Conservation (phyloP, 2,888 invertebrate genomes). For the Drosophila algonquin region DNA sequence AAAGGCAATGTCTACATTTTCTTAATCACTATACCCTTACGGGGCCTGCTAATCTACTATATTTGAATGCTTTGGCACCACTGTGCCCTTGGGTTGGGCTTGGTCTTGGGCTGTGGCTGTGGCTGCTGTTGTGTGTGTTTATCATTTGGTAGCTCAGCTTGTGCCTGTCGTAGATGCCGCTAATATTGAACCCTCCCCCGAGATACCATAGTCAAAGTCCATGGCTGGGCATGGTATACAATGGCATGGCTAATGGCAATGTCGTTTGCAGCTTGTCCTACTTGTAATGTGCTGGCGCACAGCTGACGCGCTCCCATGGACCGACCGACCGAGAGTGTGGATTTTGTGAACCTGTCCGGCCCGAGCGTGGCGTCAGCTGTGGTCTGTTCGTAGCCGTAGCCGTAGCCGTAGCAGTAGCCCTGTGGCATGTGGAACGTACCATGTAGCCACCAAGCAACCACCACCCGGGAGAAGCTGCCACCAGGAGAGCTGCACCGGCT, state of each 20-base stretch:
- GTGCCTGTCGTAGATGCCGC: conserved; percentile 63
- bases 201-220: not conserved
- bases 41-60: not conserved
- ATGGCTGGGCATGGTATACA: conserved; percentile 35
- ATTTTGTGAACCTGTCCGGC: conserved; percentile 70
- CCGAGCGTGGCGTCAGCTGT: conserved; percentile 61
- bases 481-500: conserved; percentile 66
- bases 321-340: conserved; percentile 44
- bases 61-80: conserved; percentile 10
- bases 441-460: conserved; percentile 58
- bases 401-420: not conserved
- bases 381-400: not conserved
- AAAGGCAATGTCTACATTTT: not conserved
- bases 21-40: too few species aligned
- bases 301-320: conserved; percentile 73
- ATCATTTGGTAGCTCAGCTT: conserved; percentile 55
- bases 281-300: conserved; percentile 78
- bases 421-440: conserved; percentile 18
- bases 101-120: conserved; percentile 1
- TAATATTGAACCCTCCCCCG: conserved; percentile 56
- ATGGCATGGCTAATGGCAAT: conserved; percentile 66
- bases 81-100: conserved; percentile 5
- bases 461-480: conserved; percentile 25
- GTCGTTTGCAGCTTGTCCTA: conserved; percentile 79
- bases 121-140: conserved; percentile 49